Conservation (phyloP, 1,140 invertebrate species). For the Drosophila burlai region DNA sequence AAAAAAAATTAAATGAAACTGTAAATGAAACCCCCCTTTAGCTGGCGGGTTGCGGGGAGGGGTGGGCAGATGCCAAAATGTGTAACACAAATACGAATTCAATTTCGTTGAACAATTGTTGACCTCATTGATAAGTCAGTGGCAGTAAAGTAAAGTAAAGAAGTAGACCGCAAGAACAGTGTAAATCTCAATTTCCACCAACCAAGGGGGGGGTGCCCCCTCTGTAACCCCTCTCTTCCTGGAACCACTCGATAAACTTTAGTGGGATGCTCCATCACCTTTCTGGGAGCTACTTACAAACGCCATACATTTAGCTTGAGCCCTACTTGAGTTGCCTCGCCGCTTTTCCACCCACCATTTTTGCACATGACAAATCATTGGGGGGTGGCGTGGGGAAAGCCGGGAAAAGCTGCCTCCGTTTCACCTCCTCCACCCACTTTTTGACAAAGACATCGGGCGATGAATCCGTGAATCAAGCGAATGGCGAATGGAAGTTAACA, state of each 20-base stretch:
- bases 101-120: constrained; percentile 44
- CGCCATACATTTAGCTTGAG: constrained; percentile 51
- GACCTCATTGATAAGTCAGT: constrained; percentile 51
- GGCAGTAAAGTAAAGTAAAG: constrained; percentile 16
- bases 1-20: neutral
- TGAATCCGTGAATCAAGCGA: constrained; percentile 59
- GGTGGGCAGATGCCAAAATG: constrained; percentile 2
- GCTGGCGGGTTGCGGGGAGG: neutral
- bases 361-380: constrained; percentile 71
- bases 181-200: constrained; percentile 42
- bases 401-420: constrained; percentile 13
- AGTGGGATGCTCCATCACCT: constrained; percentile 48
- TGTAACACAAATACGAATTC: constrained; percentile 38
- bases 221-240: neutral
- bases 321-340: constrained; percentile 13
- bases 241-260: constrained; percentile 31
- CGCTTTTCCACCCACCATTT: neutral
- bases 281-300: constrained; percentile 41
- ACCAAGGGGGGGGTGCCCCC: neutral
- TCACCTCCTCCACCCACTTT: constrained; percentile 22
- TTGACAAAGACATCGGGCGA: constrained; percentile 71
- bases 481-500: constrained; percentile 62
- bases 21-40: neutral
- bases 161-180: constrained; percentile 36
- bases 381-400: neutral